Conservation (phyloP, 2,113 vertebrate genomes). For the Cryptomyrus ogoouensis region DNA sequence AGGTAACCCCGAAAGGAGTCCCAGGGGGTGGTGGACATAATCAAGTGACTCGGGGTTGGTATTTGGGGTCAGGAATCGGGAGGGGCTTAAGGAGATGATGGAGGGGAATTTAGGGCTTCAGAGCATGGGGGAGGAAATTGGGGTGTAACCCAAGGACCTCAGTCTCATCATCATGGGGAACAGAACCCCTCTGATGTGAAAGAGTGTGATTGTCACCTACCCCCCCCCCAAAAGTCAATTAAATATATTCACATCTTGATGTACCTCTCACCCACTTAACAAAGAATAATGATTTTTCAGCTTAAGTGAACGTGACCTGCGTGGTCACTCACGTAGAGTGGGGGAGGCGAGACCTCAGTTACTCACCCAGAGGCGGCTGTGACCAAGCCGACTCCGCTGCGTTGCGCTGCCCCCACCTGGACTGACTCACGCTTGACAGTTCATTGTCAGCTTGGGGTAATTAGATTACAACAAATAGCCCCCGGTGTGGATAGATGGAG, state of each 20-base stretch:
- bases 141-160: background rate
- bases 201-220: background rate
- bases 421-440: background rate
- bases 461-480: background rate
- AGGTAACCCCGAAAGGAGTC: background rate
- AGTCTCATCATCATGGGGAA: background rate
- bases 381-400: background rate
- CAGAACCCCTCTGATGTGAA: background rate
- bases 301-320: background rate
- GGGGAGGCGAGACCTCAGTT: background rate
- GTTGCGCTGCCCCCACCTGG: background rate
- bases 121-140: background rate
- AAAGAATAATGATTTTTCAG: background rate
- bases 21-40: background rate
- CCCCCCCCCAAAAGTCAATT: background rate
- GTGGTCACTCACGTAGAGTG: background rate
- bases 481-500: background rate
- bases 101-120: background rate
- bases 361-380: background rate
- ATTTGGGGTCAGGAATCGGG: background rate
- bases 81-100: background rate
- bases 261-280: background rate
- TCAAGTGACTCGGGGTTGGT: background rate
- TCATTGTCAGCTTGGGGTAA: background rate
- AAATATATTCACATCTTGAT: background rate